Conservation (phyloP, 1,140 invertebrate genomes). For the Aethina tumida region DNA sequence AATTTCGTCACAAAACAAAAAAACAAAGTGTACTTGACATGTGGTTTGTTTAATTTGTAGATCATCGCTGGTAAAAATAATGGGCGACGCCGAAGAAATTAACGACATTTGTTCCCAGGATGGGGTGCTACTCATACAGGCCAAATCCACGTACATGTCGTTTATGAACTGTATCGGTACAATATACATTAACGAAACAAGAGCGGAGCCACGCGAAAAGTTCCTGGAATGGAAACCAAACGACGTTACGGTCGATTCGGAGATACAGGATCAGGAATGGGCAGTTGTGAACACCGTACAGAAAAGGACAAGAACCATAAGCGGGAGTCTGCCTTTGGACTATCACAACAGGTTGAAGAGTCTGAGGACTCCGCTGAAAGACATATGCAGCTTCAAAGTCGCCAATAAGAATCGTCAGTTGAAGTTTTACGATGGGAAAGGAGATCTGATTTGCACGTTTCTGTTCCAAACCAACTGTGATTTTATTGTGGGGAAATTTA, state of each 20-base stretch:
- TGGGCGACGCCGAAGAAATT: conserved; percentile 10
- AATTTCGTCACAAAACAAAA: no score
- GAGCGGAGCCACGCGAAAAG: conserved; percentile 33
- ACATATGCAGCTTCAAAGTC: conserved; percentile 52
- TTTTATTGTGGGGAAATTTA: conserved; percentile 59
- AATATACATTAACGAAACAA: conserved; percentile 43
- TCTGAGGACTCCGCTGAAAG: conserved; percentile 53
- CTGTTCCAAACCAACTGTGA: conserved; percentile 83
- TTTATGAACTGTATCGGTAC: conserved; percentile 50
- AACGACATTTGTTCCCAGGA: conserved; percentile 50
- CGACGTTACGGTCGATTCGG: conserved; percentile 61
- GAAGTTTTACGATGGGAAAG: conserved; percentile 61
- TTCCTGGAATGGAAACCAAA: conserved; percentile 72
- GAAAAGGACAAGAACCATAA: conserved; percentile 41
- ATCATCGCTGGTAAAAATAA: no score
- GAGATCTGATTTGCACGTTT: conserved; percentile 63
- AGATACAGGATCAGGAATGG: conserved; percentile 72
- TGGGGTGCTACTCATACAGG: conserved; percentile 48
- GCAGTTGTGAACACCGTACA: conserved; percentile 64
- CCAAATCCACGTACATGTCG: conserved; percentile 42
- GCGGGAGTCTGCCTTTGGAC: conserved; percentile 38
- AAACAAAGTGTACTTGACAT: no score
- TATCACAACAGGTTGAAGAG: conserved; percentile 34
- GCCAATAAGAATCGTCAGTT: conserved; percentile 57
- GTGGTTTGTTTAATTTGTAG: no score